Evolutionary conservation across 2,888 invertebrate genomes (phyloP).

Genomic region (Dolichopus griseipennis): DNA sequence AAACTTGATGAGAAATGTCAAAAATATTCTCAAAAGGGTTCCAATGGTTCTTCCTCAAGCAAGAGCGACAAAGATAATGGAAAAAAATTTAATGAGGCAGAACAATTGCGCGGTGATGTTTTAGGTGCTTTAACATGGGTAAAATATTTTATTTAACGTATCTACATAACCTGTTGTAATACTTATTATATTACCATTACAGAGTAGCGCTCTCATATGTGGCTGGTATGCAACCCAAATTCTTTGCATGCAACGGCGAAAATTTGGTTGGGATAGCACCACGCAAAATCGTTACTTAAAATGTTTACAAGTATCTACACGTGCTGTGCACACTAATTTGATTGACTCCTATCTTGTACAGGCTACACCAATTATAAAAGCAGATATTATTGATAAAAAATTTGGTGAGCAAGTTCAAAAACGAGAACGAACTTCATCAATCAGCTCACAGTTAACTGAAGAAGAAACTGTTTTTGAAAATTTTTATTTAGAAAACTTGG

Average conservation of each 20-base stretch:
- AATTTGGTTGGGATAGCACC: constrained; percentile 16
- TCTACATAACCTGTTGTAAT: neutral
- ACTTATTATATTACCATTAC: constrained; percentile 26
- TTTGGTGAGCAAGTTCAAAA: neutral
- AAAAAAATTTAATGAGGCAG: neutral
- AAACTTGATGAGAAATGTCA: neutral
- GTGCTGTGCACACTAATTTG: neutral
- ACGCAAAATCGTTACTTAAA: neutral
- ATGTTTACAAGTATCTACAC: neutral
- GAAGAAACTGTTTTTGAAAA: neutral
- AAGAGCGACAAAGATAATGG: neutral
- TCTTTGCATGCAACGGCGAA: constrained; percentile 36
- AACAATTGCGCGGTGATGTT: constrained; percentile 10
- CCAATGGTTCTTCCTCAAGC: constrained; percentile 5
- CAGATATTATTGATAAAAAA: neutral
- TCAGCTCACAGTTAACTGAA: neutral
- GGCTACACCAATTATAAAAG: neutral
- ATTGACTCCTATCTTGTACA: neutral
- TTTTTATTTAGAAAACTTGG: neutral
- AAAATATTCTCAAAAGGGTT: neutral
- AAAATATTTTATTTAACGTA: constrained; percentile 22
- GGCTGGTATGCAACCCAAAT: constrained; percentile 57
- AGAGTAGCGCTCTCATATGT: constrained; percentile 54
- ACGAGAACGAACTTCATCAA: neutral
- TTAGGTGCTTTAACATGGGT: constrained; percentile 44